Base-by-base conservation (phyloP, 2,113 vertebrate genomes). In the Haplochromis vanheusdeni region DNA sequence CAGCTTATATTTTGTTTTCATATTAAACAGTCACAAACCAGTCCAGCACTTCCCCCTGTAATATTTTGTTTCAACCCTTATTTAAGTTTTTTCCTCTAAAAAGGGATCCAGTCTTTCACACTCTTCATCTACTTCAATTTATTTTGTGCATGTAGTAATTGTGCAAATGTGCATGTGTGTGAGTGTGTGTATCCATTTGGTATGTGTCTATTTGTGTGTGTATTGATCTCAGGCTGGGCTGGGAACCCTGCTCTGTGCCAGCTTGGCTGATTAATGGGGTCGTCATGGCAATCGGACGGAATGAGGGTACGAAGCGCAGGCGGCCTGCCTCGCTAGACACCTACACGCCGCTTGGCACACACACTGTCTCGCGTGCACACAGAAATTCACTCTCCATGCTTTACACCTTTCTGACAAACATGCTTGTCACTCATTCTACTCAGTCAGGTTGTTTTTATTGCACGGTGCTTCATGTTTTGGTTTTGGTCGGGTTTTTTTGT, bases 221-320 rank as follows among this genome's bases (percentile, higher is more conserved):
- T 98, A 98, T 99, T 98, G 98, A 98, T 99, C 98, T 97, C 97
- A 97, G 97, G 97, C 98, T 98, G 97, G 97, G 98, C 97, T 97
- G 97, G 97, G 97, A 97, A 97, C 97, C 96, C 96, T 97, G 96
- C 97, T 97, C 97, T 94, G 96, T 99, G 97, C 98, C 98, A 99
- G 98, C 97, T 97, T 97, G 96, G 96, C 97, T 99, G 98, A 99
- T 99, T 99, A 99, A 99, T 99, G 98, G 97, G 97, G 97, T 98
- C 98, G 96, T 98, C 98, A 97, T 97, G 96, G 95, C 97, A 96
- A 97, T 97, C 96, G 97, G 98, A 99, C 97, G 98, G 98, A 99
- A 99, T 99, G 98, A 97, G 98, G 98, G 97, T 99, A 98, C 92
- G 95, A 96, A 96, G 95, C 96, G 91, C 96, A 96, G 97, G 97